These are phyloP conservation scores for Stomorhina lunata DNA, from an alignment of 2,888 invertebrate genomes.

Conservation along the genomic window DNA sequence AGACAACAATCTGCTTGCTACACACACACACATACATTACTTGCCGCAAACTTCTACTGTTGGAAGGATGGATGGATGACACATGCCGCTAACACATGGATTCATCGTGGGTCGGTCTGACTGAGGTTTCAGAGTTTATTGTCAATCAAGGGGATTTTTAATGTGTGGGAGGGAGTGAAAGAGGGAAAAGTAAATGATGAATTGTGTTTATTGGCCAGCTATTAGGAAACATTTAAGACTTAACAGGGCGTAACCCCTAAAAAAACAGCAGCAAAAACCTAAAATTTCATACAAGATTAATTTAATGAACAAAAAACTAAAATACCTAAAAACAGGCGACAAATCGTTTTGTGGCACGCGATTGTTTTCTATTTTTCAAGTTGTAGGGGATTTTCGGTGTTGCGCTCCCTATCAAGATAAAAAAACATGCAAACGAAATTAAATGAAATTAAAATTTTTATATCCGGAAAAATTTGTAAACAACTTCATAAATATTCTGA, in stretches of 20 bases:
- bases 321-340: conserved; percentile 51
- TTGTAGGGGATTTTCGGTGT: neutral
- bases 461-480: neutral
- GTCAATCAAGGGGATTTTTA: too few species aligned
- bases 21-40: neutral
- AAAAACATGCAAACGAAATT: conserved; percentile 32
- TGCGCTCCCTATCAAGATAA: conserved; percentile 9
- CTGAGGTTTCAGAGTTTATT: too few species aligned
- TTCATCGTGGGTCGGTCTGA: too few species aligned
- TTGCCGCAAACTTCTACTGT: conserved; percentile 16
- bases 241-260: conserved; percentile 64
- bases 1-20: neutral
- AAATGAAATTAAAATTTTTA: neutral
- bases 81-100: too few species aligned
- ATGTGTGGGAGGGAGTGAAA: neutral
- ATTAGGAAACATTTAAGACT: conserved; percentile 68
- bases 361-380: neutral
- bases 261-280: conserved; percentile 16
- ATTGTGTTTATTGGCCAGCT: conserved; percentile 66
- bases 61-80: too few species aligned
- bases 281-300: neutral
- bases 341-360: conserved; percentile 57
- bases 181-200: conserved; percentile 41
- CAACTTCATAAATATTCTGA: neutral
- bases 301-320: neutral